phyloP scores from a whole-genome alignment of 1,140 invertebrate species.

The Pinna nobilis region DNA sequence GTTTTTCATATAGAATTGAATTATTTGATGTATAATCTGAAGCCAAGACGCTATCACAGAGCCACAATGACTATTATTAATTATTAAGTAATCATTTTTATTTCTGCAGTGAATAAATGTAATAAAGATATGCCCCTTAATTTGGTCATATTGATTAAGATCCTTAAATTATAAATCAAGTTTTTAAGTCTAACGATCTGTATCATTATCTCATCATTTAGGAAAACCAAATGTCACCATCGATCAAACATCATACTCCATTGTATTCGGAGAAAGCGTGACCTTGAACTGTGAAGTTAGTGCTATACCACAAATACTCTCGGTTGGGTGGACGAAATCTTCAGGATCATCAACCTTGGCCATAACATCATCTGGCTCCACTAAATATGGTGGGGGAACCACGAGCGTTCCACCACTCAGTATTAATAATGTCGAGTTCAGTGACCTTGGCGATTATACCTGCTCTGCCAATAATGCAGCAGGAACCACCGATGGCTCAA shows the following conservation, averaged over 20 bases:
- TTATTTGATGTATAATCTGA: too few species aligned
- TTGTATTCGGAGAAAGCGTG: constrained; percentile 8
- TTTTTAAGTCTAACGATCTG: too few species aligned
- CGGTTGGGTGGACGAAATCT: constrained; percentile 18
- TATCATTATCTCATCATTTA: neutral
- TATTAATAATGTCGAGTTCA: neutral
- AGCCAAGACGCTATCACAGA: too few species aligned
- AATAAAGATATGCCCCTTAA: too few species aligned
- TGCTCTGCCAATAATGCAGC: constrained; percentile 32
- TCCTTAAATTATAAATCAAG: too few species aligned
- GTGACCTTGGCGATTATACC: constrained; percentile 29
- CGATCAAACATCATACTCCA: constrained; percentile 10
- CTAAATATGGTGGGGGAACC: constrained; percentile 20
- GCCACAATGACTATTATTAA: too few species aligned
- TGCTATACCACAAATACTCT: constrained; percentile 4
- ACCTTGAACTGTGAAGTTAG: constrained; percentile 32
- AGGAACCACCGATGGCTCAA: constrained; percentile 13
- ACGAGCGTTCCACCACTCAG: constrained; percentile 1
- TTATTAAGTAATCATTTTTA: too few species aligned
- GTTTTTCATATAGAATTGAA: too few species aligned
- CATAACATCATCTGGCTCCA: neutral
- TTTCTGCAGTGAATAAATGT: too few species aligned
- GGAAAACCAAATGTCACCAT: constrained; percentile 8
- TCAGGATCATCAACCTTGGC: constrained; percentile 2
- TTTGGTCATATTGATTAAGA: too few species aligned